Evolutionary conservation across 2,113 vertebrate genomes (phyloP), one percentile per base, ranked within the genome.

Genomic region (Stictonetta naevosa): DNA sequence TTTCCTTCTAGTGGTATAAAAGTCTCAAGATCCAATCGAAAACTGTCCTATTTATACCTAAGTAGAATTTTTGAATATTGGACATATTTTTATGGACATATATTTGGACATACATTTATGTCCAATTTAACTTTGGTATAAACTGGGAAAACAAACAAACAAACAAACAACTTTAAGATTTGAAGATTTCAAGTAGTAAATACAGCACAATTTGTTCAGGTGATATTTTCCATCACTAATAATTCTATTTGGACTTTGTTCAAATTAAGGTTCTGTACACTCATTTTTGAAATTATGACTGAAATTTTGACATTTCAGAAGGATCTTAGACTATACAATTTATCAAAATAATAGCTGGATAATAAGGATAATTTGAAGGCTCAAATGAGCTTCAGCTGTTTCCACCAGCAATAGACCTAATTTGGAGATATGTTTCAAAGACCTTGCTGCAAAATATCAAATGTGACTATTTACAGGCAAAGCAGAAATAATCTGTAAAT

Each of bases 61-160:
- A 13, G 60, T 29, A 56, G 25, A 56, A 33, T 21, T 68, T 67
- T 28, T 67, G 5, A 26, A 13, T 15, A 53, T 1, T 0, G 3
- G 1, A 10, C 53, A 6, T 5, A 46, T 46, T 46, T 46, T 46
- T 46, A 46, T 46, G 46, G 19, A 20, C 19, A 46, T 46, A 21
- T 46, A 46, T 21, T 2, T 0, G 3, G 1, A 8, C 53, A 6
- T 5, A 46, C 19, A 46, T 71, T 83, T 83, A n/a, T 25, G 2
- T 44, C 15, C 2, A 1, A 21, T 23, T 1, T 11, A 10, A 71
- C 3, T 20, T 29, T 34, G 52, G 3, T 1, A 20, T 25, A 66
- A 75, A 75, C 3, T 55, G 8, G 15, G 23, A 34, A 33, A 33
- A 50, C 13, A 31, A 34, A 17, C n/a, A n/a, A n/a, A n/a, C n/a